phyloP scores from a whole-genome alignment of 2,797 vertebrate genomes.

The Cryptoblepharus egeriae region DNA sequence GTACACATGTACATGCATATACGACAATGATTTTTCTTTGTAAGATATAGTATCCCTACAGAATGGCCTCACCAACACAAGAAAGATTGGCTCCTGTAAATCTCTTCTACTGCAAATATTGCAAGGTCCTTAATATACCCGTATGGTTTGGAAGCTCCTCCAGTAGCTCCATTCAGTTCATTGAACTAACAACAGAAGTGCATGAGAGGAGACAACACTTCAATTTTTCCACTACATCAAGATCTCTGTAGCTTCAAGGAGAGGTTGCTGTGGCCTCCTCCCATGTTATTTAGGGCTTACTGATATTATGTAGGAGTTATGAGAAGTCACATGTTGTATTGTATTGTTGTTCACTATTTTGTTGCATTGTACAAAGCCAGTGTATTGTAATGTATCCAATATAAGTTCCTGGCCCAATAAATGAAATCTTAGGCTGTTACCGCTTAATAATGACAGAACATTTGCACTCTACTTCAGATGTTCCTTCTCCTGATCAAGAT shows the following conservation, averaged over 20 bases:
- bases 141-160: background rate
- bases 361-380: no score
- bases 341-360: no score
- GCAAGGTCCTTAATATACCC: background rate
- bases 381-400: no score
- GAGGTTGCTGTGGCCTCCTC: background rate
- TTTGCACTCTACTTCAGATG: background rate
- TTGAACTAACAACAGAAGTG: background rate
- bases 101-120: background rate
- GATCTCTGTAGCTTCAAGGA: no score
- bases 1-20: no score
- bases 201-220: no score
- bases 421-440: no score
- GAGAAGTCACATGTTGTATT: no score
- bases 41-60: no score
- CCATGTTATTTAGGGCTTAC: background rate
- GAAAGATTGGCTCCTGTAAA: background rate
- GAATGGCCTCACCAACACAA: background rate
- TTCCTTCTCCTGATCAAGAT: background rate
- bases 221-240: no score
- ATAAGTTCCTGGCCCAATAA: no score
- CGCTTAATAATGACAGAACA: background rate
- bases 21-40: no score
- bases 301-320: background rate
- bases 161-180: background rate